Evolutionary conservation across 2,113 vertebrate genomes (phyloP).

Genomic region (Fulmarus glacialis): DNA sequence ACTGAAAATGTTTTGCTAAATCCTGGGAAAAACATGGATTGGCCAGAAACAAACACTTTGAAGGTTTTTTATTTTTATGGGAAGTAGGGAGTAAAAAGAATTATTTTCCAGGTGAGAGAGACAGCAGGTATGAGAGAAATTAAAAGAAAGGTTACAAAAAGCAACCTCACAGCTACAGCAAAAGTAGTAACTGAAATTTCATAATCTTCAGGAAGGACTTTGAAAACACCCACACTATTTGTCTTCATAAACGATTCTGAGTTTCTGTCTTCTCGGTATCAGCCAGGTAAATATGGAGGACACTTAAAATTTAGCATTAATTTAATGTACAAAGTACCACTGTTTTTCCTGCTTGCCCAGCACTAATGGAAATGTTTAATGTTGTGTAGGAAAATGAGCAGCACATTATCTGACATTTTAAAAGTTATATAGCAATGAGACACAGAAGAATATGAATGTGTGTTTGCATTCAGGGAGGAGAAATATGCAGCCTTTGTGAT

Average conservation of each 20-base stretch:
- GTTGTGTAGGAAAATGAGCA: conserved; percentile 18
- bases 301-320: not conserved
- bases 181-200: not conserved
- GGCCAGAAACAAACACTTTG: not conserved
- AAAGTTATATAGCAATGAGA: not conserved
- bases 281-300: not conserved
- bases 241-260: not conserved
- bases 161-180: not conserved
- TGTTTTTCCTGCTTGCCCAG: not conserved
- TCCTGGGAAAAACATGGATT: not conserved
- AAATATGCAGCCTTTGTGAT: conserved; percentile 36
- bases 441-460: not conserved
- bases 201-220: not conserved
- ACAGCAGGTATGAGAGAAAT: not conserved
- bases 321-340: not conserved
- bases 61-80: too few species aligned
- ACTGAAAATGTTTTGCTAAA: not conserved
- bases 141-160: not conserved
- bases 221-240: not conserved
- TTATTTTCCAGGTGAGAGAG: not conserved
- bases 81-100: not conserved
- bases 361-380: conserved; percentile 17
- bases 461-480: not conserved
- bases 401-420: not conserved
- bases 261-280: not conserved